Evolutionary conservation across 2,113 vertebrate species (phyloP), one percentile per base, ranked within the genome.

Genomic region (Climacteris rufus): DNA sequence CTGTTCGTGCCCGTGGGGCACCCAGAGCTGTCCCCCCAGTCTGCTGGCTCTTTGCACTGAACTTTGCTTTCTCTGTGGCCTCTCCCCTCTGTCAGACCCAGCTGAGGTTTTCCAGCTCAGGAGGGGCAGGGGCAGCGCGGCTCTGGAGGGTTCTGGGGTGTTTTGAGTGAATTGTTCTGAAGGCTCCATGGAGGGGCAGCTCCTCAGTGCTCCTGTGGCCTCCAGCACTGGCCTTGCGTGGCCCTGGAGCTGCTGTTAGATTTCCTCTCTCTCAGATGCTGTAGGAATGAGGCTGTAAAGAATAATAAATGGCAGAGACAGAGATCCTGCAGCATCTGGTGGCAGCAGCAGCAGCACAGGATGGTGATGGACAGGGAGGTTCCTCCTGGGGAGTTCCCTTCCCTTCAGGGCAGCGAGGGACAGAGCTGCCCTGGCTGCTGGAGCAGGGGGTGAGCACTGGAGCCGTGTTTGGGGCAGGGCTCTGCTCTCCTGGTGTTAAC

Each of bases 401-500:
- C 84, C 66, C 68, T 95, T 84, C 40, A 10, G 53, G 78, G 80
- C 68, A 27, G 61, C 57, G 6, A 0, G 57, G 61, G 89, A 54
- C 78, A 65, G 61, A 68, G 5, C 42, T 91, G 8, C 75, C 23
- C n/a, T n/a, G n/a, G n/a, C n/a, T n/a, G n/a, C n/a, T 61, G 59
- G 82, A 47, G 91, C 80, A 44, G 10, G 50, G 33, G n/a, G n/a
- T 78, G 84, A 90, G 94, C 20, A 40, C 21, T 88, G 87, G 61
- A 95, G 54, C 78, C 19, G 17, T 69, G 84, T 74, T 53, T 45
- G 27, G 88, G 93, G 54, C 64, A 35, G 92, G 37, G 45, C 74
- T 94, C 87, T 94, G 87, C 88, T 93, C 79, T 89, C 78, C 69
- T 86, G 87, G 84, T 84, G 91, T 96, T 96, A 94, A 95, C 68